A percentile compares a stretch with the other conserved stretches of the same genome.
Conservation (phyloP, 2,797 vertebrate genomes). For the Dallia pectoralis region DNA sequence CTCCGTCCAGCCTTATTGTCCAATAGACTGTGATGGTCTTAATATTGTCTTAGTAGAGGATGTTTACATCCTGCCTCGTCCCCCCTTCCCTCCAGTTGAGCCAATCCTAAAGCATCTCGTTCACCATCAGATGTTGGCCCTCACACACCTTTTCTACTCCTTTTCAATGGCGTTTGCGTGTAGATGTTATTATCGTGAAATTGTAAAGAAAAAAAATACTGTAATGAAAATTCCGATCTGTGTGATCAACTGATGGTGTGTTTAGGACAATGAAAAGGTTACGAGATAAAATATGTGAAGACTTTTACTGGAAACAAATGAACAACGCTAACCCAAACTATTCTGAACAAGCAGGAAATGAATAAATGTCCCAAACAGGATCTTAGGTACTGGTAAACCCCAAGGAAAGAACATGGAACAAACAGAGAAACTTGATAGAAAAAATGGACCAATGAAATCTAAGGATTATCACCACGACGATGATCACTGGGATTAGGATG, state of each 20-base stretch:
- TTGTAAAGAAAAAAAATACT: constrained; percentile 49
- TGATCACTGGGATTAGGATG: neutral
- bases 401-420: neutral
- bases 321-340: neutral
- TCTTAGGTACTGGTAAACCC: neutral
- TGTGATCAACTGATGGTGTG: too few species aligned
- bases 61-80: too few species aligned
- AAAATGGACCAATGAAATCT: constrained; percentile 32
- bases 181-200: constrained; percentile 71
- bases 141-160: constrained; percentile 44
- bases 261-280: neutral
- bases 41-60: neutral
- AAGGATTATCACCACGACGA: constrained; percentile 19
- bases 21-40: constrained; percentile 15
- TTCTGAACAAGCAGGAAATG: neutral
- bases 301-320: neutral
- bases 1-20: constrained; percentile 6
- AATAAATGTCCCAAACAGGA: constrained; percentile 9
- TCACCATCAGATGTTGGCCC: constrained; percentile 20
- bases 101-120: constrained; percentile 20
- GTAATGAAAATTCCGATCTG: neutral
- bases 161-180: constrained; percentile 65
- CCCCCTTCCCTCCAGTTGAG: constrained; percentile 22
- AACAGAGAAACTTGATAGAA: neutral
- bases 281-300: neutral